A percentile compares a stretch with the other conserved stretches of the same genome.
Conservation (phyloP, 2,113 vertebrate genomes). For the Pollachius pollachius region DNA sequence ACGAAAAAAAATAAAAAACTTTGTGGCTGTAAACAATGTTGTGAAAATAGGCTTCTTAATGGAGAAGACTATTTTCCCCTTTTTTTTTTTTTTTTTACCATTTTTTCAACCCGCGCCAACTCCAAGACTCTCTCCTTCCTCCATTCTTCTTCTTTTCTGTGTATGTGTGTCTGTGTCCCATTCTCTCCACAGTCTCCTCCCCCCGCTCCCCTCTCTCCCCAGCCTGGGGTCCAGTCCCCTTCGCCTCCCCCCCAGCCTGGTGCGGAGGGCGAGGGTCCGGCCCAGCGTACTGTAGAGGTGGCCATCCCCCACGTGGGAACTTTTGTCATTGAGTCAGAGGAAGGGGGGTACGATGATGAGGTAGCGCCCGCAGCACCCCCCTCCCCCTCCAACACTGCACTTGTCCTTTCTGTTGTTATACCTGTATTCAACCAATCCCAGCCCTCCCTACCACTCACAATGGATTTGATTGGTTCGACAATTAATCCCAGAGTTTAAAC, state of each 20-base stretch:
- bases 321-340: constrained; percentile 91
- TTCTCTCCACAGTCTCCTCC: constrained; percentile 53
- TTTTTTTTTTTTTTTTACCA: background rate
- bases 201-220: constrained; percentile 40
- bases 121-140: constrained; percentile 8
- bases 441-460: no score
- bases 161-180: constrained; percentile 17
- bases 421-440: no score
- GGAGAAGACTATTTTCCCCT: background rate
- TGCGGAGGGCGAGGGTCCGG: constrained; percentile 70
- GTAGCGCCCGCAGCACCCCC: constrained; percentile 78
- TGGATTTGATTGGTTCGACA: no score
- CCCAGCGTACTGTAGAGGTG: constrained; percentile 90
- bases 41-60: background rate
- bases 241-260: constrained; percentile 36
- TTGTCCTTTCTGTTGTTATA: background rate
- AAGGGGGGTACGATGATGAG: constrained; percentile 97
- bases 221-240: constrained; percentile 74
- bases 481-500: no score
- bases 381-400: background rate
- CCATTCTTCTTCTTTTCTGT: constrained; percentile 18
- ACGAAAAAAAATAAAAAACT: no score
- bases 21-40: no score
- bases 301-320: constrained; percentile 91
- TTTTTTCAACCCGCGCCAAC: background rate